Conservation (phyloP, 2,797 vertebrate genomes). For the Sebastiscus albofasciatus region DNA sequence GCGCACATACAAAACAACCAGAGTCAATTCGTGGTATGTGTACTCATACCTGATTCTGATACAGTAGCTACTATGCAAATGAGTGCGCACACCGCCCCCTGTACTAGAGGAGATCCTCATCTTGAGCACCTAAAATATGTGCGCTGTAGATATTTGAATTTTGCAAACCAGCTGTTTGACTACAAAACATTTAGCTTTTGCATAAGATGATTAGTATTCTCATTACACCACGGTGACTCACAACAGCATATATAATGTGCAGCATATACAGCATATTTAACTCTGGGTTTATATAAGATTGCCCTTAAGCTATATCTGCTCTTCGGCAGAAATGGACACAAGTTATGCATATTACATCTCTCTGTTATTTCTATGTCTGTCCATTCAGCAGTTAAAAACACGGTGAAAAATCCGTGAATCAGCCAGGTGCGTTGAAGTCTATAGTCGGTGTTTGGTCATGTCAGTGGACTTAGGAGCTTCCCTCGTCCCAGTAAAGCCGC, state of each 20-base stretch:
- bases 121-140: background rate
- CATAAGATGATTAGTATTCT: conserved; percentile 24
- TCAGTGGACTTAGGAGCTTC: conserved; percentile 32
- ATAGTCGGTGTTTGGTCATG: conserved; percentile 14
- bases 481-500: conserved; percentile 53
- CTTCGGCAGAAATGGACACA: background rate
- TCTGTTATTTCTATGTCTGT: background rate
- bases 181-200: conserved; percentile 16
- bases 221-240: background rate
- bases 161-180: conserved; percentile 8
- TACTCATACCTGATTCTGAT: background rate
- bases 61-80: background rate
- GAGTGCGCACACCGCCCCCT: background rate
- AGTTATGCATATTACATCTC: background rate
- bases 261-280: conserved; percentile 35
- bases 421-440: background rate
- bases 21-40: background rate
- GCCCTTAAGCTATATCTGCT: conserved; percentile 13
- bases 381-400: background rate
- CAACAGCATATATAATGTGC: conserved; percentile 11
- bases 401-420: background rate
- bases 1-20: background rate
- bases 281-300: conserved; percentile 22
- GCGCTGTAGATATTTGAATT: conserved; percentile 6
- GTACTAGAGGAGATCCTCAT: background rate